Percentiles rank a stretch among this genome's conserved stretches.
These are phyloP conservation scores for Sylvicola fuscatus DNA, from an alignment of 2,888 invertebrate genomes.

Conservation along the genomic window DNA sequence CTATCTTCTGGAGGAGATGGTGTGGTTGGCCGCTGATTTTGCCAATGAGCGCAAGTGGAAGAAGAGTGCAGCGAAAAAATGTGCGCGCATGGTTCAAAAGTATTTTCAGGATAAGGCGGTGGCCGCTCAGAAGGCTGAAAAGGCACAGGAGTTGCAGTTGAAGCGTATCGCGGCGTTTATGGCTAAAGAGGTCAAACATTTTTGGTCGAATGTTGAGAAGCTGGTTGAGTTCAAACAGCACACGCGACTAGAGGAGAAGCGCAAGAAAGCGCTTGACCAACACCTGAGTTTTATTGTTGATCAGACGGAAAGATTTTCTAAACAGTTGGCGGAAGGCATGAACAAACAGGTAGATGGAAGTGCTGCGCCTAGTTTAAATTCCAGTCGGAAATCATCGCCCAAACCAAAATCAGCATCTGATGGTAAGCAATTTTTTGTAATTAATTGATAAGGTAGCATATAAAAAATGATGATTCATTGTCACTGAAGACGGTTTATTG, in stretches of 20 bases:
- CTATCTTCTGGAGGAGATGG: conserved; percentile 95
- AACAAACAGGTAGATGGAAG: conserved; percentile 30
- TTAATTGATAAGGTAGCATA: conserved; percentile 8
- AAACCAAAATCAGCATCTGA: conserved; percentile 27
- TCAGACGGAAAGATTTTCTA: conserved; percentile 93
- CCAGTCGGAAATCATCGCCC: conserved; percentile 28
- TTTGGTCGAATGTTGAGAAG: conserved; percentile 95
- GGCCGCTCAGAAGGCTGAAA: conserved; percentile 76
- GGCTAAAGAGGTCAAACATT: conserved; percentile 81
- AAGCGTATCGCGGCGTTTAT: conserved; percentile 74
- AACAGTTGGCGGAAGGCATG: conserved; percentile 71
- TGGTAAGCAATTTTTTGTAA: conserved; percentile 19
- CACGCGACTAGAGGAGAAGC: conserved; percentile 79
- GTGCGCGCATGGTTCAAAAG: conserved; percentile 78
- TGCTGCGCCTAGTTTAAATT: conserved; percentile 25
- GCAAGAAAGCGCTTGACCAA: conserved; percentile 86
- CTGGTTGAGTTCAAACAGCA: conserved; percentile 88
- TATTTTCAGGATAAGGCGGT: conserved; percentile 80
- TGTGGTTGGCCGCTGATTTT: conserved; percentile 95
- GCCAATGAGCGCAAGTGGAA: conserved; percentile 97
- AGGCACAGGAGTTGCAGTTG: conserved; percentile 71
- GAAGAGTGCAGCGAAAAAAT: conserved; percentile 82
- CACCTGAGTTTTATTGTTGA: conserved; percentile 96
- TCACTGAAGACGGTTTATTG: too few species aligned
- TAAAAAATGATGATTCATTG: neutral